Evolutionary conservation across 2,888 invertebrate species (phyloP).

Genomic region (Aphodius granarius): DNA sequence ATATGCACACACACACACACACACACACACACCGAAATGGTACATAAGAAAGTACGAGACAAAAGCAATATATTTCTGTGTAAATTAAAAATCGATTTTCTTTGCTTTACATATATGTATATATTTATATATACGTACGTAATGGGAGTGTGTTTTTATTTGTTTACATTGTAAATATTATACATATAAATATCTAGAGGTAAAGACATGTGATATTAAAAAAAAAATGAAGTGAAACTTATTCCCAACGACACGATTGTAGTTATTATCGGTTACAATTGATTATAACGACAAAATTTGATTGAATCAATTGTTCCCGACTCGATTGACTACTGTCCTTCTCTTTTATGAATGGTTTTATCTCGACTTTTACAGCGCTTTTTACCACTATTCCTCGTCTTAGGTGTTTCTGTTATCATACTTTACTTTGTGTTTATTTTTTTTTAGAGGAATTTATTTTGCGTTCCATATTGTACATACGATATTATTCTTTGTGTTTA

Average conservation of each 20-base stretch:
- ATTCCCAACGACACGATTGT: conserved; percentile 35
- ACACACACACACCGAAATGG: neutral
- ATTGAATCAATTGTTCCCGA: neutral
- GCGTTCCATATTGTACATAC: conserved; percentile 35
- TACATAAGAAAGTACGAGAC: conserved; percentile 15
- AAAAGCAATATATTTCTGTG: conserved; percentile 26
- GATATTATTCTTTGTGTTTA: conserved; percentile 31
- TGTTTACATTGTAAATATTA: conserved; percentile 35
- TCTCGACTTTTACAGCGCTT: conserved; percentile 20
- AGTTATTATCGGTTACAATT: neutral
- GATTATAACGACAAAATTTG: neutral
- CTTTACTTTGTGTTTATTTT: conserved; percentile 16
- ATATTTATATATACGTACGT: neutral
- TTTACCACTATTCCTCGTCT: conserved; percentile 11
- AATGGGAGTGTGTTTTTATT: conserved; percentile 15
- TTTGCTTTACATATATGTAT: conserved; percentile 16
- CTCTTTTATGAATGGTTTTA: conserved; percentile 18
- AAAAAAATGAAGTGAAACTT: conserved; percentile 19
- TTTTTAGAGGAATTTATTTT: conserved; percentile 23
- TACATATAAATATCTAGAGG: conserved; percentile 34
- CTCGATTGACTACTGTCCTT: conserved; percentile 7
- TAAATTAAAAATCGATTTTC: conserved; percentile 22
- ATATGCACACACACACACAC: no score
- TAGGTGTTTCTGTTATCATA: conserved; percentile 1
- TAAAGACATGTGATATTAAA: conserved; percentile 36